Evolutionary conservation across 1,140 invertebrate genomes (phyloP), one percentile per base, ranked within the genome.

Genomic region (Phenacoccus solenopsis): DNA sequence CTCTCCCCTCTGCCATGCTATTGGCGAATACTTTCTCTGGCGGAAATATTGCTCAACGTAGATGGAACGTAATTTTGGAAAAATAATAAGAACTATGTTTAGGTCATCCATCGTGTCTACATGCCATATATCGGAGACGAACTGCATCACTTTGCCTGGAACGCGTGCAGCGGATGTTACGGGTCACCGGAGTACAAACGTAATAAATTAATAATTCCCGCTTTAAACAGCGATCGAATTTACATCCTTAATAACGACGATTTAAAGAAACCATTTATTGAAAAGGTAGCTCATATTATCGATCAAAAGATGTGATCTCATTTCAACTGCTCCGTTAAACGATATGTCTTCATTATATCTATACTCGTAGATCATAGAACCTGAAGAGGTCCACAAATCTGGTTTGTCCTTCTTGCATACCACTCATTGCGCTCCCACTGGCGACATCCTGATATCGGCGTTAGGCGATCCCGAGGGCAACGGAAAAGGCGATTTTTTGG

Each of bases 71-170:
- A n/a, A n/a, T n/a, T n/a, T n/a, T n/a, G n/a, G n/a, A n/a, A n/a
- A n/a, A n/a, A n/a, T n/a, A n/a, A n/a, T n/a, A n/a, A n/a, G n/a
- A n/a, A n/a, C n/a, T n/a, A n/a, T n/a, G n/a, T n/a, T n/a, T 75
- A 98, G 95, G 89, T 98, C 1, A 89, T 98, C 67, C 87, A 93
- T 77, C 88, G 93, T 64, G 82, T 92, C 0, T 82, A 87, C 71
- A 89, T 94, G 75, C 86, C 87, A n/a, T 78, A 89, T 69, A 76
- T 83, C 4, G 90, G 87, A 1, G 93, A 98, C 76, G 96, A 98
- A 78, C 77, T 98, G 0, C 96, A 98, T 78, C 96, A 98, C 77
- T 89, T 87, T 20, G 96, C 95, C 0, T 98, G 95, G 95, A 98
- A 98, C 77, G 85, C 93, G 9, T 98, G 96, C 77, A 94, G 92